Percentiles rank a stretch among this genome's conserved stretches.
Evolutionary conservation across 2,113 vertebrate species (phyloP).

Genomic region (Rhineura floridana): DNA sequence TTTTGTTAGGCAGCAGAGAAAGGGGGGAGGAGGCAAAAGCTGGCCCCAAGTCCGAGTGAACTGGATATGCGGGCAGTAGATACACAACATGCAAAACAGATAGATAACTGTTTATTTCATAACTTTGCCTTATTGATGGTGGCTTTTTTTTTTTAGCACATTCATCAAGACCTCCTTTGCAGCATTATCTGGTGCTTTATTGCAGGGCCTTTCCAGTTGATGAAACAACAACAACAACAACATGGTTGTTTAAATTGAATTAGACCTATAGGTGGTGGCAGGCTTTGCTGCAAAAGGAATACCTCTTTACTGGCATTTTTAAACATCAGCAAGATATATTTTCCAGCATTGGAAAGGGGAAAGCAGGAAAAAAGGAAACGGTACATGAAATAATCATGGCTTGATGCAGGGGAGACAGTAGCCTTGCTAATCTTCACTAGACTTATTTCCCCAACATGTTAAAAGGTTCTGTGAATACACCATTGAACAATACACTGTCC

Average conservation of each 20-base stretch:
- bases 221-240: neutral
- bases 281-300: neutral
- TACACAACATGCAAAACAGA: neutral
- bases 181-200: neutral
- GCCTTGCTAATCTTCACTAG: neutral
- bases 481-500: neutral
- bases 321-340: neutral
- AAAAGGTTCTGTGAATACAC: neutral
- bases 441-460: neutral
- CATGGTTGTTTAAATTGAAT: no score
- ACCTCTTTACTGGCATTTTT: neutral
- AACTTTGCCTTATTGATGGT: neutral
- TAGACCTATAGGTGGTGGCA: neutral
- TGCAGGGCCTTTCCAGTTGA: neutral
- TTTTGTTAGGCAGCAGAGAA: constrained; percentile 75
- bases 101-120: constrained; percentile 5
- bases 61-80: constrained; percentile 71
- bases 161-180: neutral
- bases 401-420: neutral
- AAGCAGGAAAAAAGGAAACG: neutral
- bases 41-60: constrained; percentile 57
- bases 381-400: neutral
- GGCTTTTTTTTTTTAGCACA: neutral
- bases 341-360: neutral
- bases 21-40: constrained; percentile 44